Base-by-base conservation (phyloP, 2,888 invertebrate genomes). In the Ectemnius continuus region DNA sequence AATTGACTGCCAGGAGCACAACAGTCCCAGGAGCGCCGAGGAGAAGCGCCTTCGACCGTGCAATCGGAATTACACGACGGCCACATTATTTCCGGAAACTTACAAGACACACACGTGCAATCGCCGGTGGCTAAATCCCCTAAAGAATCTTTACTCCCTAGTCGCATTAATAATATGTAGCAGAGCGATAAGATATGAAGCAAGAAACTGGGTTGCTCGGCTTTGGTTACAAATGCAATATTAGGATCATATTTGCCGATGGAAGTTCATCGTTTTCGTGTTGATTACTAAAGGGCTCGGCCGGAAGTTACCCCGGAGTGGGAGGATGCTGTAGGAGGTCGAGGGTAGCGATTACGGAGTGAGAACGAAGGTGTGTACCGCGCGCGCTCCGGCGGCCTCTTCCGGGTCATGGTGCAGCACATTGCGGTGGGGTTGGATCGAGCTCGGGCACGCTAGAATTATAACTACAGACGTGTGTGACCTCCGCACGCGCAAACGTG, bases 391-490 rank as follows among this genome's bases (percentile, higher is more conserved):
- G 14, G 60, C 59, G 26, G 14, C 16, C 58, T 46, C 66, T 67
- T 52, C 52, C 52, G 52, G 52, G 52, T 52, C 52, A 16, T 13
- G 69, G 66, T 75, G 57, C 14, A n/a, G 14, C 16, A 20, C 28
- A 59, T 26, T 56, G 61, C 52, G 52, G 64, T 64, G 48, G 11
- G 63, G 36, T 36, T 46, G 67, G 46, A 45, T 56, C 18, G 45
- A 47, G 47, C 52, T 52, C 45, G 61, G 16, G n/a, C 16, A 52
- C 57, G 64, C 20, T 23, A 47, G 64, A 74, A 70, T 64, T 75
- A 72, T 79, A 77, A 76, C 76, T 73, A 63, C 69, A 64, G 61
- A 67, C 66, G 62, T 52, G 52, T 52, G n/a, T 52, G 52, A 13
- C 16, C n/a, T 5, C 52, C 6, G 52, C 6, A 16, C n/a, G 5